Conservation (phyloP, 2,888 invertebrate genomes). For the Cephus pulcher region DNA sequence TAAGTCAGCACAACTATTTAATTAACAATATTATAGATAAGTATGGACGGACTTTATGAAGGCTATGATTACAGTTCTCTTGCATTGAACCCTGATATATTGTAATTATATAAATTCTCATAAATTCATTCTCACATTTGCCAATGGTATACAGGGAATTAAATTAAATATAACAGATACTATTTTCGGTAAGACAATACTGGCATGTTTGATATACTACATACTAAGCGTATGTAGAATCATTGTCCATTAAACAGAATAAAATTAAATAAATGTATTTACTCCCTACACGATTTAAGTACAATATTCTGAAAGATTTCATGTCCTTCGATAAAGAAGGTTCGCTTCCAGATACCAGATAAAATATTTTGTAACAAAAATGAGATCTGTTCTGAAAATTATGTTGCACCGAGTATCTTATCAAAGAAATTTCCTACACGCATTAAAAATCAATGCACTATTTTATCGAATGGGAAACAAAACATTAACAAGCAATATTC, state of each 20-base stretch:
- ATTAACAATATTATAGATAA: background rate
- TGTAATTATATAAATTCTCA: background rate
- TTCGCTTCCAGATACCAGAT: too few relatives aligned
- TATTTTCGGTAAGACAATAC: background rate
- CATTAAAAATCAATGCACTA: background rate
- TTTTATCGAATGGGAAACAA: background rate
- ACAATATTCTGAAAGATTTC: background rate
- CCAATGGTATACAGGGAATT: background rate
- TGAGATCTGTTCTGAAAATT: background rate
- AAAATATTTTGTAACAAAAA: too few relatives aligned
- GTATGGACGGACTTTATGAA: slow-evolving; percentile 10
- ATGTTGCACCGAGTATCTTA: background rate
- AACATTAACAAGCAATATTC: slow-evolving; percentile 10
- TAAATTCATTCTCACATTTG: background rate
- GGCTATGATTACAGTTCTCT: slow-evolving; percentile 1
- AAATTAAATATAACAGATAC: background rate
- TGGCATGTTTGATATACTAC: background rate
- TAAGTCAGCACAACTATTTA: background rate
- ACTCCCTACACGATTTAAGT: background rate
- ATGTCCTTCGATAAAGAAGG: too few relatives aligned
- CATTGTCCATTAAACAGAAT: background rate
- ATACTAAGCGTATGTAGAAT: background rate
- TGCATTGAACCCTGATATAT: background rate
- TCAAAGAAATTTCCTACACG: background rate
- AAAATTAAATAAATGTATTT: background rate